Evolutionary conservation across 2,888 invertebrate species (phyloP), one percentile per base, ranked within the genome.

Genomic region (Tachina grossa): DNA sequence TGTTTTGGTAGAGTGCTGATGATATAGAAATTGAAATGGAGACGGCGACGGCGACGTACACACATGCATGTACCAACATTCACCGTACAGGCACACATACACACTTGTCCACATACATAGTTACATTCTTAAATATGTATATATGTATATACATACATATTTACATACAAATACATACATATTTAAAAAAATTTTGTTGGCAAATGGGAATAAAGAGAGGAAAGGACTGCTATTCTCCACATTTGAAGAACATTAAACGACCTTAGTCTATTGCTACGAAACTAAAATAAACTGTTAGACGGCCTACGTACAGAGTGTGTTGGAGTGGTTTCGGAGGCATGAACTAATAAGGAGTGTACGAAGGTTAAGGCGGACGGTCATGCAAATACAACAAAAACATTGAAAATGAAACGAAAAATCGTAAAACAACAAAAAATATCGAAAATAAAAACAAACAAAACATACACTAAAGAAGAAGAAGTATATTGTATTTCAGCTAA

Each of bases 401-500:
- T 74, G 8, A 63, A 76, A 71, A 16, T 31, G 13, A 59, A 83
- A 65, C 63, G 31, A 77, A 76, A 82, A 61, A 57, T 47, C 10
- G 22, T 16, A 59, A 59, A 76, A 22, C 45, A 59, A 81, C 68
- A 81, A 69, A 53, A 41, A 43, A 31, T 10, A n/a, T n/a, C 2
- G 66, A 47, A 63, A 19, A 16, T 45, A 14, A 72, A 45, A 22
- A 14, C 13, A 39, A 63, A 75, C 22, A 45, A 51, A 14, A 57
- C 74, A 68, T 59, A 51, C 16, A 74, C 10, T 74, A 61, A 53
- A 84, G 83, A 83, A 84, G 83, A 83, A 87, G 87, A 88, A 89
- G 87, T 89, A 88, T 84, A 72, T 87, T 88, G 81, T 85, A 89
- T 88, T 89, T 88, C 87, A 88, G 89, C 90, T 90, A 90, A 91